Evolutionary conservation across 2,113 vertebrate genomes (phyloP).

Genomic region (Ginglymostoma cirratum): DNA sequence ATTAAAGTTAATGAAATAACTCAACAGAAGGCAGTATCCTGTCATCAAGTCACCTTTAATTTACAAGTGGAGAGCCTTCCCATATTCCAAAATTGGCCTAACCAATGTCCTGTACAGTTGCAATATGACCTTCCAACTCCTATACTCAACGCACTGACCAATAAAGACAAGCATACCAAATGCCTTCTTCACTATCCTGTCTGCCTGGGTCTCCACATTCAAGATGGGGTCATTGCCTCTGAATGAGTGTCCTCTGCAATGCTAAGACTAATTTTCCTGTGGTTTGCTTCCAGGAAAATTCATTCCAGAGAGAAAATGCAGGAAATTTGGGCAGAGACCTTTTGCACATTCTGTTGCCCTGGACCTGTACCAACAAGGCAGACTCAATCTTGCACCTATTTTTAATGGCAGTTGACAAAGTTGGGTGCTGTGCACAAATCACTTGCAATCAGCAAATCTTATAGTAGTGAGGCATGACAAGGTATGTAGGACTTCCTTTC

Average conservation of each 20-base stretch:
- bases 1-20: background rate
- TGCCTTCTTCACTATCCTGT: no score
- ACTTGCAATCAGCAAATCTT: background rate
- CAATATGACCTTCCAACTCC: no score
- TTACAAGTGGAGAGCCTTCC: no score
- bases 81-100: no score
- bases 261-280: background rate
- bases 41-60: no score
- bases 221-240: background rate
- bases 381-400: background rate
- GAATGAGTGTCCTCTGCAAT: background rate
- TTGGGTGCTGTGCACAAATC: background rate
- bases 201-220: no score
- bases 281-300: background rate
- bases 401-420: background rate
- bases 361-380: background rate
- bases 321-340: background rate
- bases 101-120: no score
- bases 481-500: background rate
- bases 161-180: no score
- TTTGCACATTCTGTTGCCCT: no score
- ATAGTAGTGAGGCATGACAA: background rate
- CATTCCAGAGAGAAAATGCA: background rate
- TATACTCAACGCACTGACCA: no score
- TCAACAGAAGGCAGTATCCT: no score